Evolutionary conservation across 2,797 vertebrate species (phyloP), one percentile per base, ranked within the genome.

Genomic region (Sphaeramia orbicularis): DNA sequence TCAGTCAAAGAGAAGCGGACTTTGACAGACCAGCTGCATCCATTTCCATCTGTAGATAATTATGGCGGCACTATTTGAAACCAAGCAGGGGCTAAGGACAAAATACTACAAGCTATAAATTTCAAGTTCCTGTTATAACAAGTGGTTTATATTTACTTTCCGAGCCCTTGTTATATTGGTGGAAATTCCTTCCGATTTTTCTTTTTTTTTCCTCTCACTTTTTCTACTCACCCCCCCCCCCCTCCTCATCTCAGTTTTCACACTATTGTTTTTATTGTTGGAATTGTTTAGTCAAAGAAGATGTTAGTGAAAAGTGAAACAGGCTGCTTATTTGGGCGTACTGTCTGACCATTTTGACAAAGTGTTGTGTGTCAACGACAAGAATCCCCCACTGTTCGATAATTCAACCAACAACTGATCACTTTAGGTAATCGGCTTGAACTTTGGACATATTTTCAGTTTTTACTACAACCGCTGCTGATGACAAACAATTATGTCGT

Each of bases 111-210:
- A 93, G 92, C 90, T 93, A 92, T 93, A 91, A 91, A 93, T 94
- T 91, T 93, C 93, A 86, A 92, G 90, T 93, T 94, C 92, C 93
- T 94, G 92, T 94, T 94, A 91, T 93, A 93, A 94, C 93, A 94
- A 94, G 92, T 94, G 93, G 84, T 91, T 94, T 91, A 79, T 93
- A 92, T 95, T 94, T 93, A 92, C 89, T 78, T 83, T 84, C 59
- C 63, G 37, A 78, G 78, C 83, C 70, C 86, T 78, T 30, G 73
- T 88, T 90, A 86, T 90, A 89, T 74, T 78, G 67, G 75, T 86
- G 80, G 80, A 91, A 89, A 91, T 90, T 89, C 87, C 81, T 87
- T 89, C 84, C 55, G 62, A 82, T 86, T 86, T 85, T 44, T 42
- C 41, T 43, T 37, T 50, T 62, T 57, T 48, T 19, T 13, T 10